Evolutionary conservation across 2,113 vertebrate genomes (phyloP).

Genomic region (Microcebus lehilahytsara): DNA sequence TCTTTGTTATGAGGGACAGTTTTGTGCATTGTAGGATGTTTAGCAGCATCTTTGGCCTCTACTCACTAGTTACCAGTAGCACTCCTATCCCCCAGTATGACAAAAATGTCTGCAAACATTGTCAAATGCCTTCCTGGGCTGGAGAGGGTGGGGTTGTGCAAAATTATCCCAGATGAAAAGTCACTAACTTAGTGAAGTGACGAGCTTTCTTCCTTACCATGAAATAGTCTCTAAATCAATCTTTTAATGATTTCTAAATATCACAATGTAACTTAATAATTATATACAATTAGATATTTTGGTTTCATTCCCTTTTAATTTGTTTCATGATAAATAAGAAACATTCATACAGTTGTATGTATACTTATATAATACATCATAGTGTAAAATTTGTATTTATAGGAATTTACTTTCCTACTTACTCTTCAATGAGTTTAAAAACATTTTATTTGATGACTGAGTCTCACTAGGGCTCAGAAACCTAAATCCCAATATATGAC

Average conservation of each 20-base stretch:
- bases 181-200: background rate
- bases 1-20: background rate
- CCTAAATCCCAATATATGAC: background rate
- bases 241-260: conserved; percentile 5
- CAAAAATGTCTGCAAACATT: background rate
- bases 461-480: background rate
- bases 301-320: background rate
- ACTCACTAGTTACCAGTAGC: background rate
- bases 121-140: background rate
- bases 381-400: conserved; percentile 15
- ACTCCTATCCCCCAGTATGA: background rate
- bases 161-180: background rate
- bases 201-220: background rate
- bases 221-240: background rate
- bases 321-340: conserved; percentile 19
- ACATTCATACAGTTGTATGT: background rate
- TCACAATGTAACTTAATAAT: background rate
- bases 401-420: conserved; percentile 43
- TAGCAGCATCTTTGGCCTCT: background rate
- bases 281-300: background rate
- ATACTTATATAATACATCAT: background rate
- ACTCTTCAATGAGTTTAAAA: conserved; percentile 1
- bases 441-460: conserved; percentile 31
- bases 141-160: background rate
- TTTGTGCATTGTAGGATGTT: background rate